Base-by-base conservation (phyloP, 1,140 invertebrate species). In the Drosophila sulfurigaster region DNA sequence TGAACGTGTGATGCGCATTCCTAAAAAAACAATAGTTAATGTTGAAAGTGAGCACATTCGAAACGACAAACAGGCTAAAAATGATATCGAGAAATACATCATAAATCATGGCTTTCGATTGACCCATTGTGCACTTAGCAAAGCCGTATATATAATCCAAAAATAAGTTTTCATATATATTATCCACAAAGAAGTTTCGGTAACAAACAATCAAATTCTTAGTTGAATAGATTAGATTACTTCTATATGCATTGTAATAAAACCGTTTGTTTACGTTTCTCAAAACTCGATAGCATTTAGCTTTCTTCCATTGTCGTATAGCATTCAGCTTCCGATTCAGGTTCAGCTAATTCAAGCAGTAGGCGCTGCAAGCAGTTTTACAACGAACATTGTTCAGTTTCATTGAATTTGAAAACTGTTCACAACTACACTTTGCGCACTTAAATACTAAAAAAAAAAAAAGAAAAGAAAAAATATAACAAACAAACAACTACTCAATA, bases 51-150 rank as follows among this genome's bases (percentile, higher is more conserved):
- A 35, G n/a, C 15, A 2, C 25, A 30, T 16, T 16, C 10, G 16
- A 10, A 56, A 56, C 1, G 79, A 62, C n/a, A 8, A 41, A 1
- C 13, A 20, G 8, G 78, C 78, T 1, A 67, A 48, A 0, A 6
- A 59, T 0, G 69, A 74, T n/a, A 57, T 85, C 0, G 68, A 83
- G 7, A 43, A 6, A 6, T 85, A 43, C 13, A 85, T 85, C 10
- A 46, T 3, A 5, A 11, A 48, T 25, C 54, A 75, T 15, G 81
- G 78, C 6, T 49, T 77, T 13, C 10, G 70, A n/a, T 73, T 74
- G 25, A 28, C 13, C 10, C 25, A 52, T 4, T 51, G 48, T 51
- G 48, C 7, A 28, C 7, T 28, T 1, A 70, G 0, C 5, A 81
- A 54, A 15, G 13, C 30, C 13, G 32, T 35, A 5, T 28, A 35